Base-by-base conservation (phyloP, 2,113 vertebrate genomes). In the Tiliqua scincoides region DNA sequence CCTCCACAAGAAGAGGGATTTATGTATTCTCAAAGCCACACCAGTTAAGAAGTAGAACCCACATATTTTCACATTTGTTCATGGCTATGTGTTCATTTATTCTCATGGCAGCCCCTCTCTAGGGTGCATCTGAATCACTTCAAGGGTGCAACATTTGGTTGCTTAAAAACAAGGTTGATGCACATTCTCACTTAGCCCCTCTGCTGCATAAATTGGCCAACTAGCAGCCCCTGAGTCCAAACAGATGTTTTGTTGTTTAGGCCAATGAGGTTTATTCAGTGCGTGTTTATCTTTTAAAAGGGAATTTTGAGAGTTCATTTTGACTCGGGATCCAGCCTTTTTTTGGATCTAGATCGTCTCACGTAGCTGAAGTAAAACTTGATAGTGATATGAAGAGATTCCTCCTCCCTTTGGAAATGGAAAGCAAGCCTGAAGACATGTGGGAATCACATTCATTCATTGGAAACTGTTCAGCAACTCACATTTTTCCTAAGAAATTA, bases 191-290 rank as follows among this genome's bases (percentile, higher is more conserved):
- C 43, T 80, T 73, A 86, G 30, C 37, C 14, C 57, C 27, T 72
- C 54, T 37, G 40, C 52, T 80, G 21, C 68, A 80, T 80, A 80
- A 80, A 80, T 73, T 80, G 77, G 68, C 85, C 61, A 80, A 30
- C 68, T 35, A 80, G 71, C 72, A 74, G 59, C 57, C 71, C 59
- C 37, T 74, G 82, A 84, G 82, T 74, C 82, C 82, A 75, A 84
- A 80, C 59, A 86, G 54, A 63, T 74, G 68, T 73, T 86, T 73
- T 54, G 30, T 80, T 72, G 43, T 86, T 63, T 86, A 52, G 68
- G 77, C 40, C 68, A 84, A 10, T 72, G 59, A 80, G n/a, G n/a
- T 70, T 25, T 40, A 32, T 37, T 62, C 32, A 43, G 8, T 27
- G 68, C 48, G 68, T 86, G 57, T 73, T 86, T 80, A 80, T 79